Evolutionary conservation across 2,888 invertebrate genomes (phyloP).

Genomic region (Plebejus argus): DNA sequence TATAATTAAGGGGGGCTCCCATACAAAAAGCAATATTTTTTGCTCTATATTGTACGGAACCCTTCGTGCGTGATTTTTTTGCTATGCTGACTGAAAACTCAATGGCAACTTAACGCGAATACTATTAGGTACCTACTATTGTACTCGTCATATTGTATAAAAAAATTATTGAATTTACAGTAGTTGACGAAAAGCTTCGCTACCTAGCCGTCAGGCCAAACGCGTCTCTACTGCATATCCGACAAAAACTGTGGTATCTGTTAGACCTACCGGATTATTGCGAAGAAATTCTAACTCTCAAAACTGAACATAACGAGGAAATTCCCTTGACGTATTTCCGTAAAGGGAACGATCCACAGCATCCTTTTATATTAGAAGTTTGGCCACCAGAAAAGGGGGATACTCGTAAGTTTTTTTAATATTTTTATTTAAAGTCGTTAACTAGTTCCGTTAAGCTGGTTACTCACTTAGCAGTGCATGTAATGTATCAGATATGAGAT

Average conservation of each 20-base stretch:
- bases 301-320: constrained; percentile 53
- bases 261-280: constrained; percentile 71
- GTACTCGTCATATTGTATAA: too few relatives aligned
- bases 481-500: too few relatives aligned
- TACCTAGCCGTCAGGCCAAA: constrained; percentile 64
- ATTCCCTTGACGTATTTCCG: constrained; percentile 62
- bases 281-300: constrained; percentile 68
- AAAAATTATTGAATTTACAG: constrained; percentile 45
- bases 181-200: constrained; percentile 59
- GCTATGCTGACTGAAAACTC: too few relatives aligned
- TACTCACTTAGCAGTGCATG: too few relatives aligned
- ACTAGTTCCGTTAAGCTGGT: too few relatives aligned
- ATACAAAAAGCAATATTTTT: too few relatives aligned
- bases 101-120: too few relatives aligned
- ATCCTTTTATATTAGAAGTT: constrained; percentile 68
- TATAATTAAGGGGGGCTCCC: too few relatives aligned
- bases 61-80: too few relatives aligned
- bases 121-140: too few relatives aligned
- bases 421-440: not conserved
- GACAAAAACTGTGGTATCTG: constrained; percentile 70
- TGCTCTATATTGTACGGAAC: too few relatives aligned
- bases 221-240: constrained; percentile 61
- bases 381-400: constrained; percentile 52
- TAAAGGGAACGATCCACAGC: constrained; percentile 67
- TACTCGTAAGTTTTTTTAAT: constrained; percentile 27